Conservation (phyloP, 2,797 vertebrate species). For the Rhinatrema bivittatum region DNA sequence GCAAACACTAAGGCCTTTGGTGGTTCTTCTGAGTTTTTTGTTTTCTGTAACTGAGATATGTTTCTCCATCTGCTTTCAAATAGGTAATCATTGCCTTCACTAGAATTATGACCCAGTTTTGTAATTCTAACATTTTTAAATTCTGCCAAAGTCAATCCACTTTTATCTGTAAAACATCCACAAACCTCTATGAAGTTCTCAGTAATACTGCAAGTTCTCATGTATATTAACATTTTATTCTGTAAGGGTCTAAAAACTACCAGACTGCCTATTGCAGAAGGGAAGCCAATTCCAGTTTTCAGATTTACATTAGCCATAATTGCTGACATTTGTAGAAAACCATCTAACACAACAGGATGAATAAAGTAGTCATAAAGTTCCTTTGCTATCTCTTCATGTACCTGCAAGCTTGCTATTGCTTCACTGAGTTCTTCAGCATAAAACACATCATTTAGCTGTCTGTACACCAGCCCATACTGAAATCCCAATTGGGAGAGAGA, state of each 20-base stretch:
- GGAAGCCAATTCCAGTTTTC: constrained; percentile 54
- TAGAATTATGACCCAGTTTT: constrained; percentile 43
- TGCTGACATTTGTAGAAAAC: constrained; percentile 72
- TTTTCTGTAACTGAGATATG: constrained; percentile 8
- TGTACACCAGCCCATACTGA: constrained; percentile 67
- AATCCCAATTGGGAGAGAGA: constrained; percentile 63
- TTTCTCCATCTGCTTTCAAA: constrained; percentile 61
- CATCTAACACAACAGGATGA: constrained; percentile 77
- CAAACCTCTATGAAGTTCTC: constrained; percentile 68
- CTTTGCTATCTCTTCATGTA: constrained; percentile 45
- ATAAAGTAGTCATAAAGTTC: constrained; percentile 65
- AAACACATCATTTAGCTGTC: constrained; percentile 57
- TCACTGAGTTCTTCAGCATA: constrained; percentile 69
- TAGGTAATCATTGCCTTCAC: constrained; percentile 48
- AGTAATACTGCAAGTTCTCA: constrained; percentile 52
- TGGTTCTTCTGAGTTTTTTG: not conserved
- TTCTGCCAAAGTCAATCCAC: constrained; percentile 64
- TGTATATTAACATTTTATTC: constrained; percentile 73
- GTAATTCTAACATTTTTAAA: constrained; percentile 60
- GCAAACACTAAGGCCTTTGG: constrained; percentile 69
- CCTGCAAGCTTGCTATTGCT: constrained; percentile 58
- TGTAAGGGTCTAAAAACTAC: constrained; percentile 56
- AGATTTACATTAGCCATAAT: constrained; percentile 39
- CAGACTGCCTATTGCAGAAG: constrained; percentile 64
- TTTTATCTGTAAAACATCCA: constrained; percentile 69